A percentile compares a stretch with the other conserved stretches of the same genome.
phyloP scores from a whole-genome alignment of 2,888 invertebrate species.

The Geotrupes spiniger region DNA sequence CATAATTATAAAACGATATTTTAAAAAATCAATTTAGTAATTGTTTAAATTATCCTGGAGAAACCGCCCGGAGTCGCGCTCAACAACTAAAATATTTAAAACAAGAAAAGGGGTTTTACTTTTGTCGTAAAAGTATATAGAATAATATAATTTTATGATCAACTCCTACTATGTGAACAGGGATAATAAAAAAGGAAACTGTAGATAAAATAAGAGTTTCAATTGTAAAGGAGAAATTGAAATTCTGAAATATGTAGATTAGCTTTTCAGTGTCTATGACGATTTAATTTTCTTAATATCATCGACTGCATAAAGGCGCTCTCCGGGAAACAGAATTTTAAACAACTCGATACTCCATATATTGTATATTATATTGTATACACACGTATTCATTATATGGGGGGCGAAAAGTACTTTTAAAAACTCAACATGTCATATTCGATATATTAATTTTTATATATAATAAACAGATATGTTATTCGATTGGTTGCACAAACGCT shows the following conservation, averaged over 20 bases:
- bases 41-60: too few species aligned
- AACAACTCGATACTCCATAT: slow-evolving; percentile 2
- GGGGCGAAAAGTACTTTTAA: too few species aligned
- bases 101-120: not conserved
- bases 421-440: too few species aligned
- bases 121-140: not conserved
- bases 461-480: too few species aligned
- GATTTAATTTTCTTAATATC: slow-evolving; percentile 8
- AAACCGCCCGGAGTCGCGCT: too few species aligned
- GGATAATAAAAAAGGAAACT: not conserved
- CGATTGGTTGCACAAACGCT: too few species aligned
- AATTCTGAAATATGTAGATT: slow-evolving; percentile 8
- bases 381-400: too few species aligned
- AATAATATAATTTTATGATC: not conserved
- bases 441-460: too few species aligned
- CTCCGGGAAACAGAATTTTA: slow-evolving; percentile 1
- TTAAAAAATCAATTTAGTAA: too few species aligned
- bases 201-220: not conserved
- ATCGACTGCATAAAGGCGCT: not conserved
- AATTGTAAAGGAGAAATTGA: slow-evolving; percentile 5
- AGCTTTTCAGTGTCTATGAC: slow-evolving; percentile 8
- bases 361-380: too few species aligned
- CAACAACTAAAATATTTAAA: too few species aligned
- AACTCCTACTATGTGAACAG: not conserved
- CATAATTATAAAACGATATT: too few species aligned